These are phyloP conservation scores for Betta splendens DNA, from an alignment of 2,797 vertebrate species.

Conservation along the genomic window DNA sequence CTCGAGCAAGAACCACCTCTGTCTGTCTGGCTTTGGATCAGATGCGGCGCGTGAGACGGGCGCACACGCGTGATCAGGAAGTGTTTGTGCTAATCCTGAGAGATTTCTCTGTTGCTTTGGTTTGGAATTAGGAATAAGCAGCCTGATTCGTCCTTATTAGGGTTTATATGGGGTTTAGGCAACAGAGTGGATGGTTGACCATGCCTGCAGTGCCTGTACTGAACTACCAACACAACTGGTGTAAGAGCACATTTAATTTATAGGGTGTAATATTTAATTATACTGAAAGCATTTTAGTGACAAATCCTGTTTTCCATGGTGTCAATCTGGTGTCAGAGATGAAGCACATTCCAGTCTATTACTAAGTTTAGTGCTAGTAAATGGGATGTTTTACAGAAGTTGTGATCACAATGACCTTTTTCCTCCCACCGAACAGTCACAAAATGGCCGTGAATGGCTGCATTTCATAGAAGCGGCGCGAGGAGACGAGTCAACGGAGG, in stretches of 20 bases:
- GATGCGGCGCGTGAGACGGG: conserved; percentile 20
- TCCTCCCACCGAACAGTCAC: conserved; percentile 1
- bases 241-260: no score
- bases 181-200: conserved; percentile 7
- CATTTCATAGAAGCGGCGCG: neutral
- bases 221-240: conserved; percentile 43
- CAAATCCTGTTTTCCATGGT: no score
- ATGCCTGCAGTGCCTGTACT: conserved; percentile 30
- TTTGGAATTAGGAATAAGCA: conserved; percentile 15
- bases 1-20: conserved; percentile 11
- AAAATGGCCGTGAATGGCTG: no score
- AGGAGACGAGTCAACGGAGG: conserved; percentile 11
- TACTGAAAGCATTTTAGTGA: no score
- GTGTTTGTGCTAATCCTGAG: conserved; percentile 11
- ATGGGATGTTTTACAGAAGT: no score
- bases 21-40: conserved; percentile 1
- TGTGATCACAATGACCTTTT: neutral
- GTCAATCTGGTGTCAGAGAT: neutral
- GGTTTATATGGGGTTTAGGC: conserved; percentile 7
- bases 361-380: no score
- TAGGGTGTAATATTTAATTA: no score
- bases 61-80: conserved; percentile 12
- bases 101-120: conserved; percentile 15
- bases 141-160: conserved; percentile 11
- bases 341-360: no score